These are phyloP conservation scores for Camelus dromedarius DNA, from an alignment of 2,113 vertebrate genomes.

Conservation along the genomic window DNA sequence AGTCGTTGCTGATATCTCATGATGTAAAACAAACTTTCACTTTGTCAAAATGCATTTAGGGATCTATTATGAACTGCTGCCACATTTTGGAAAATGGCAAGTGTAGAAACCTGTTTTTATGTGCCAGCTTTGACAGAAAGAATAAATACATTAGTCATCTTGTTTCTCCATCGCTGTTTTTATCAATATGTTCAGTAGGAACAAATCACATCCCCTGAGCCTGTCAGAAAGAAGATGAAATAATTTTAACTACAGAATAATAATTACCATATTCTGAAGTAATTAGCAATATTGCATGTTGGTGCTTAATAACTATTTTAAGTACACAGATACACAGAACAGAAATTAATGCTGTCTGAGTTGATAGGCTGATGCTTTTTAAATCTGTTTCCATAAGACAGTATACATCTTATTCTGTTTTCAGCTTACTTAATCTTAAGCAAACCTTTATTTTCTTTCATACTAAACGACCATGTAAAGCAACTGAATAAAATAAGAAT, in stretches of 20 bases:
- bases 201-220: not conserved
- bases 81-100: constrained; percentile 52
- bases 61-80: constrained; percentile 41
- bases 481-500: not conserved
- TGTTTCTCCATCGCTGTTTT: constrained; percentile 30
- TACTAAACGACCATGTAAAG: not conserved
- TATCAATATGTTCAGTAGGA: constrained; percentile 30
- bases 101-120: constrained; percentile 7
- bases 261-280: constrained; percentile 21
- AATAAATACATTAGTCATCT: not conserved
- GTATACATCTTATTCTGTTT: constrained; percentile 10
- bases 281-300: not conserved
- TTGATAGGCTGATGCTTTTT: not conserved
- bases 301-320: constrained; percentile 37
- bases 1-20: constrained; percentile 64
- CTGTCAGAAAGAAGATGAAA: constrained; percentile 53
- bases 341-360: not conserved
- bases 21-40: constrained; percentile 74
- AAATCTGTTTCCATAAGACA: not conserved
- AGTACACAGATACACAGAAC: not conserved
- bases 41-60: constrained; percentile 67
- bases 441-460: not conserved
- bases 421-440: constrained; percentile 16
- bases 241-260: constrained; percentile 59
- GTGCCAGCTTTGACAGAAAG: constrained; percentile 8